Base-by-base conservation (phyloP, 2,888 invertebrate genomes). In the Ormyrus pomaceus region DNA sequence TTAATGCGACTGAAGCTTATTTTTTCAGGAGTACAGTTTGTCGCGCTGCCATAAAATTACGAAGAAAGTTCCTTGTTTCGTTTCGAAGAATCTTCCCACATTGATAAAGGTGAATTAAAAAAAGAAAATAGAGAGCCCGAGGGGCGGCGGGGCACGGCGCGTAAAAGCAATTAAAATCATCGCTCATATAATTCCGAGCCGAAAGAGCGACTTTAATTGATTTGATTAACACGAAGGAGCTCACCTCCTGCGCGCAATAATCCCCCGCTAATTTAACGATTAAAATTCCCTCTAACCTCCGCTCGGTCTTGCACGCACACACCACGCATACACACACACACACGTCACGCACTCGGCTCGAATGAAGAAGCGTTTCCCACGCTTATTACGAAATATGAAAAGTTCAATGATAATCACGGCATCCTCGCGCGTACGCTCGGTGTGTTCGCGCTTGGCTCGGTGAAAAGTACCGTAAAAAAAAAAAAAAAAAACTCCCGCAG, bases 381-480 rank as follows among this genome's bases (percentile, higher is more conserved):
- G 82, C 79, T 77, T 82, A 82, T 82, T 82, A 82, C 79, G 77
- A 79, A 82, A 82, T 82, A 79, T 79, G 82, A 79, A 82, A 77
- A 82, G 79, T 82, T 79, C 79, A 79, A 79, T 82, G 79, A 77
- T 82, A 77, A 79, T 79, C 79, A 65, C 75, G 55, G 9, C n/a
- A 45, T 46, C 11, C 46, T 4, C 7, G 56, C 6, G 53, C 51
- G 50, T 61, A 64, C 10, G n/a, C 58, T 11, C 6, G 46, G 8
- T 4, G 8, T 4, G 56, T n/a, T 34, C 46, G 10, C 5, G 13
- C 62, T 58, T 55, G 19, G 45, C 13, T 61, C 6, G 34, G 72
- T 64, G 62, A 68, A 79, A 81, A 77, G 77, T 81, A 81, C 80
- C 80, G 80, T 81, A 77, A 11, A 79, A 81, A 77, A 81, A 50